Evolutionary conservation across 2,888 invertebrate species (phyloP).

Genomic region (Papilio protenor): DNA sequence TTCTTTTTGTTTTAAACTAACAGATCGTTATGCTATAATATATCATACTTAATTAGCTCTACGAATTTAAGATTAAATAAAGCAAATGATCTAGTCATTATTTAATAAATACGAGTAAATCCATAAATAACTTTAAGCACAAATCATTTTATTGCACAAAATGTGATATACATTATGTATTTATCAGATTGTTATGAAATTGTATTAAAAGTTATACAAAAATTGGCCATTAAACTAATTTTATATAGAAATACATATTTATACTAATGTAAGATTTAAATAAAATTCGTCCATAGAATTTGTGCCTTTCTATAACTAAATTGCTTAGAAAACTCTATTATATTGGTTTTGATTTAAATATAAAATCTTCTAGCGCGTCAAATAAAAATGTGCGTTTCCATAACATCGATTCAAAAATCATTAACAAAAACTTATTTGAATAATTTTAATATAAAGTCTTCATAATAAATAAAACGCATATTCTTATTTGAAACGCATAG

Average conservation of each 20-base stretch:
- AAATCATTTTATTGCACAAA: conserved; percentile 51
- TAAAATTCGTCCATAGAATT: conserved; percentile 32
- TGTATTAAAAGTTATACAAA: background rate
- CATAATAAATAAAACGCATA: background rate
- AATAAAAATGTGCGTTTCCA: background rate
- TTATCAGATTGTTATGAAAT: conserved; percentile 30
- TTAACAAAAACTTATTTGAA: background rate
- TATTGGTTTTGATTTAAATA: conserved; percentile 6
- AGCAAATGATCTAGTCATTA: conserved; percentile 43
- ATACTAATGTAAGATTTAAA: background rate
- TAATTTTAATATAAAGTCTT: background rate
- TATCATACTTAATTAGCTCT: conserved; percentile 19
- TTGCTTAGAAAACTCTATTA: conserved; percentile 2
- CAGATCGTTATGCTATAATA: background rate
- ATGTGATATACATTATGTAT: conserved; percentile 43
- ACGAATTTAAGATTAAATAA: background rate
- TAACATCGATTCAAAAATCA: background rate
- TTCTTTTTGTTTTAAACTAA: background rate
- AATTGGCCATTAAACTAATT: conserved; percentile 1
- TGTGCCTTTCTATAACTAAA: conserved; percentile 44
- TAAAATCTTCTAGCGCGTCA: conserved; percentile 4
- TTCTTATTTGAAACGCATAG: background rate
- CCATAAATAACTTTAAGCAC: conserved; percentile 44
- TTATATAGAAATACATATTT: background rate
- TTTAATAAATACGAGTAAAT: conserved; percentile 18